A percentile compares a stretch with the other conserved stretches of the same genome.
phyloP scores from a whole-genome alignment of 1,140 invertebrate species.

The Pseudomyrmex sp. region DNA sequence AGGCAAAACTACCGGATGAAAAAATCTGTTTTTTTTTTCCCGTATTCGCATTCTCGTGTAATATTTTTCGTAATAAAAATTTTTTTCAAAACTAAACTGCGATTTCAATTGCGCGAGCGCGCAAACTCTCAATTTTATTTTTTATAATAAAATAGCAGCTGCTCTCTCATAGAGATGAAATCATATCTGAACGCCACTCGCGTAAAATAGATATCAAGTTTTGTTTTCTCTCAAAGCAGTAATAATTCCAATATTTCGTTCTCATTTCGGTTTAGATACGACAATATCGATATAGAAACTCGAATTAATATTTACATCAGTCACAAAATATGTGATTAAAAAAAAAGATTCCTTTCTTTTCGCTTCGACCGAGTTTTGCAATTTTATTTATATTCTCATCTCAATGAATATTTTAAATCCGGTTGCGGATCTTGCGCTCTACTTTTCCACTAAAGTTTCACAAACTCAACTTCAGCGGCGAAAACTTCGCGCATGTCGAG shows the following conservation, averaged over 20 bases:
- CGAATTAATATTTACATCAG: background rate
- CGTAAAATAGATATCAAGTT: background rate
- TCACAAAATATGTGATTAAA: background rate
- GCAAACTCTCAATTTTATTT: background rate
- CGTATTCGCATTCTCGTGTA: background rate
- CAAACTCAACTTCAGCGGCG: background rate
- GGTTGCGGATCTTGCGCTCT: background rate
- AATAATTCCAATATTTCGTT: conserved; percentile 8
- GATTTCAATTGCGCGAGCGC: too few relatives aligned
- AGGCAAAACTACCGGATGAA: background rate
- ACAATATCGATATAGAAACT: background rate
- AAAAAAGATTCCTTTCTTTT: background rate
- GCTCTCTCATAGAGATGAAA: background rate
- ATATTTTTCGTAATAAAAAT: background rate
- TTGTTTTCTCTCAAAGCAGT: conserved; percentile 11
- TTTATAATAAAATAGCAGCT: background rate
- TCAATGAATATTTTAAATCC: conserved; percentile 19
- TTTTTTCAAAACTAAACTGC: too few relatives aligned
- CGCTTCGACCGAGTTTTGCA: background rate
- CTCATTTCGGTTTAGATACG: background rate
- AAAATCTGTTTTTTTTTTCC: background rate
- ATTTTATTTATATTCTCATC: conserved; percentile 5
- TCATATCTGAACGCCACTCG: background rate
- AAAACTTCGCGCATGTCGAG: background rate
- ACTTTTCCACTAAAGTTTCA: background rate